Evolutionary conservation across 2,113 vertebrate genomes (phyloP), one percentile per base, ranked within the genome.

Genomic region (Ondatra zibethicus): DNA sequence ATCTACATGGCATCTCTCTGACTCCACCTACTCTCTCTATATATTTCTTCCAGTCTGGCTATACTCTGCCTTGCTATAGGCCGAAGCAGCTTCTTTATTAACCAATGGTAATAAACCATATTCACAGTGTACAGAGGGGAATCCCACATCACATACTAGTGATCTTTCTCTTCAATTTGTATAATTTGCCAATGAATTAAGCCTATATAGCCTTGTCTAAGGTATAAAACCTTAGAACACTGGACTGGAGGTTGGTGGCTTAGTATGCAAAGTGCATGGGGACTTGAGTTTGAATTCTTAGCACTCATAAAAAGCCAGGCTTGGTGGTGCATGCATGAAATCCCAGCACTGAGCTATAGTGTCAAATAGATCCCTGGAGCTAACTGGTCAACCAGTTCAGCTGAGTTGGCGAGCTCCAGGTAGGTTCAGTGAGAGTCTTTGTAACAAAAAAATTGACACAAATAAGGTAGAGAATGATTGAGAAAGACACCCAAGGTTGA

Each of bases 211-310:
- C 52, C 31, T 92, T 88, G 89, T 66, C 25, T n/a, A 90, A 81
- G 23, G 91, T 68, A 85, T 93, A 68, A 84, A 77, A 96, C 31
- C 65, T 93, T 45, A 88, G 58, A 94, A 52, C 1, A 89, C 36
- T n/a, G 9, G 3, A 33, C 6, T 77, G 4, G 29, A 17, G 17
- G 10, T 8, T 33, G 19, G 68, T n/a, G 65, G 11, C 58, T 9
- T 70, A 88, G 65, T n/a, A 25, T 36, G 21, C 85, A 70, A 23
- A 52, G 21, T 52, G 65, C 21, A 27, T 70, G 33, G 3, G 17
- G 5, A 33, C 29, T 45, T 47, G 42, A 52, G 45, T n/a, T 87
- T 25, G 29, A 29, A 21, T 68, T 31, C 42, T 33, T 45, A 68
- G 31, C 42, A 50, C 63, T 3, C 45, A n/a, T 58, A 36, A 52